Evolutionary conservation across 2,797 vertebrate species (phyloP).

Genomic region (Sarcophilus harrisii): DNA sequence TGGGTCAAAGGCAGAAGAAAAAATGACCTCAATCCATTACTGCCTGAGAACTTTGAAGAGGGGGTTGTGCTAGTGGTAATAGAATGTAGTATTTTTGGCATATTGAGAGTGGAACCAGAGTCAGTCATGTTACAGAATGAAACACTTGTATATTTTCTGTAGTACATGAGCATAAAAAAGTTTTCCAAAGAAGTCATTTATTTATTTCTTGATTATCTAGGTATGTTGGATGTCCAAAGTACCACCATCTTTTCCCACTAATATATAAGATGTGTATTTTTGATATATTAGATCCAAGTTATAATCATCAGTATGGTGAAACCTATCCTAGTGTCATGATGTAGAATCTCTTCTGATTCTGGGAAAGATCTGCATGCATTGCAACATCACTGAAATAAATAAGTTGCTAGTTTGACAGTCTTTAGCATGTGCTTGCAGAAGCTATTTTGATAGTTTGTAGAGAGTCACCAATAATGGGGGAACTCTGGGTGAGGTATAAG

Average conservation of each 20-base stretch:
- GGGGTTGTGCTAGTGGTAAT: rapidly evolving
- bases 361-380: conserved; percentile 98
- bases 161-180: conserved; percentile 98
- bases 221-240: conserved; percentile 99
- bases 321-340: conserved; percentile 99
- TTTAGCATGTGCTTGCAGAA: conserved; percentile 99
- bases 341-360: conserved; percentile 99
- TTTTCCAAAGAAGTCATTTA: conserved; percentile 99
- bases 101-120: neutral
- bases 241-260: conserved; percentile 99
- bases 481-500: no score
- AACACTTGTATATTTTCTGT: conserved; percentile 95
- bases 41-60: neutral
- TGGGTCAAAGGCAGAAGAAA: neutral
- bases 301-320: conserved; percentile 98
- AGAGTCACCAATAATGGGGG: no score
- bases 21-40: neutral
- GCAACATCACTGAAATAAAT: conserved; percentile 99
- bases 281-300: conserved; percentile 99
- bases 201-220: conserved; percentile 99
- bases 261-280: conserved; percentile 98
- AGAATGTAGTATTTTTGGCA: neutral
- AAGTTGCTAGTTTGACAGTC: conserved; percentile 97
- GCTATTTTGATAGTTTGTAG: conserved; percentile 89
- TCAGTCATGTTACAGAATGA: neutral